A percentile compares a stretch with the other conserved stretches of the same genome.
phyloP scores from a whole-genome alignment of 2,797 vertebrate species.

The Avahi laniger region DNA sequence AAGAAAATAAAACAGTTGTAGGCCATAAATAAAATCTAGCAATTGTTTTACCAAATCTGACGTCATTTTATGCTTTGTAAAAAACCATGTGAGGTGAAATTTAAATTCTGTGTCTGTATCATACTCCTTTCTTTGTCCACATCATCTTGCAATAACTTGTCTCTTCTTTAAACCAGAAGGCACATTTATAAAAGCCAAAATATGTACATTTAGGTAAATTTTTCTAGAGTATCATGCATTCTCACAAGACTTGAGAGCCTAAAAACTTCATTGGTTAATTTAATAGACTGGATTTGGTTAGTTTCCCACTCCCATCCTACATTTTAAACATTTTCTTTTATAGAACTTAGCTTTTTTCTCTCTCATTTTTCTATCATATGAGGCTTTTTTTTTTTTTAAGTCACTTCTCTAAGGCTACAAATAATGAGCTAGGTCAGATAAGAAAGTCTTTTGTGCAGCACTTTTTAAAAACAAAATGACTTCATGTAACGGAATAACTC shows the following conservation, averaged over 20 bases:
- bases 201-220: neutral
- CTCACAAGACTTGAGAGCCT: neutral
- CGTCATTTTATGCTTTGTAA: neutral
- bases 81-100: neutral
- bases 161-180: neutral
- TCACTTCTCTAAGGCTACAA: constrained; percentile 13
- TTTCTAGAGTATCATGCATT: neutral
- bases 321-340: neutral
- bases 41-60: neutral
- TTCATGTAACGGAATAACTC: neutral
- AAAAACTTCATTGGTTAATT: neutral
- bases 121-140: neutral
- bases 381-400: neutral
- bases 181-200: neutral
- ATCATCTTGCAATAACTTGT: neutral
- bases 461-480: constrained; percentile 52
- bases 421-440: constrained; percentile 13
- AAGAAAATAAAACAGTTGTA: constrained; percentile 18
- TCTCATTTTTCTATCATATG: neutral
- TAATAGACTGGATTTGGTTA: neutral
- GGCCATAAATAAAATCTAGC: neutral
- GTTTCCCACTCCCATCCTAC: neutral
- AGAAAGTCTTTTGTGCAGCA: neutral
- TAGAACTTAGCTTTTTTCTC: neutral
- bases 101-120: neutral